Percentiles rank a stretch among this genome's conserved stretches.
Conservation (phyloP, 2,888 invertebrate species). For the Polyploca ridens region DNA sequence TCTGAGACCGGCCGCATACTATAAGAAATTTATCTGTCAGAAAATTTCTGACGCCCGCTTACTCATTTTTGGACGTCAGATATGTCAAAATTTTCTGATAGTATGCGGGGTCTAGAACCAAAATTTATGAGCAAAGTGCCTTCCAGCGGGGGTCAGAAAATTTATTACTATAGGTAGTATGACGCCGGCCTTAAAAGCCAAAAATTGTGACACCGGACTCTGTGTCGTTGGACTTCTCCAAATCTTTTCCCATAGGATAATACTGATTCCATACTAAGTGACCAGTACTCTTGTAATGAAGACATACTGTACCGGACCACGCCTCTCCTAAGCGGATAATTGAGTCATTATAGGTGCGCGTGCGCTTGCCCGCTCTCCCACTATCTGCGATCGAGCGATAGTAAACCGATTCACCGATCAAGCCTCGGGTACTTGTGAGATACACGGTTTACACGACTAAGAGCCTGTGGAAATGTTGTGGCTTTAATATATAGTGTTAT, state of each 20-base stretch:
- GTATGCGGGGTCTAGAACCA: too few species aligned
- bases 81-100: too few species aligned
- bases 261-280: conserved; percentile 42
- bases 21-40: too few species aligned
- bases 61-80: too few species aligned
- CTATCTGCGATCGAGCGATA: conserved; percentile 65
- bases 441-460: conserved; percentile 15
- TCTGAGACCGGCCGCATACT: too few species aligned
- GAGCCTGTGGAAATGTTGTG: background rate
- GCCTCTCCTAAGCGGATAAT: conserved; percentile 83
- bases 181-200: too few species aligned
- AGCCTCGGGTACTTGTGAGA: conserved; percentile 52
- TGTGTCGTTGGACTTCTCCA: too few species aligned
- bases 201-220: too few species aligned
- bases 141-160: too few species aligned
- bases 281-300: conserved; percentile 68
- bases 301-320: conserved; percentile 74
- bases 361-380: conserved; percentile 61
- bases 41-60: too few species aligned
- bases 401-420: conserved; percentile 40
- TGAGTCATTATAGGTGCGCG: conserved; percentile 82
- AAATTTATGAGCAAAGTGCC: too few species aligned
- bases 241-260: conserved; percentile 11
- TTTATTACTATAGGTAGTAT: too few species aligned
- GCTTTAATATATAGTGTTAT: background rate